Conservation (phyloP, 2,113 vertebrate species). For the Circaetus gallicus region DNA sequence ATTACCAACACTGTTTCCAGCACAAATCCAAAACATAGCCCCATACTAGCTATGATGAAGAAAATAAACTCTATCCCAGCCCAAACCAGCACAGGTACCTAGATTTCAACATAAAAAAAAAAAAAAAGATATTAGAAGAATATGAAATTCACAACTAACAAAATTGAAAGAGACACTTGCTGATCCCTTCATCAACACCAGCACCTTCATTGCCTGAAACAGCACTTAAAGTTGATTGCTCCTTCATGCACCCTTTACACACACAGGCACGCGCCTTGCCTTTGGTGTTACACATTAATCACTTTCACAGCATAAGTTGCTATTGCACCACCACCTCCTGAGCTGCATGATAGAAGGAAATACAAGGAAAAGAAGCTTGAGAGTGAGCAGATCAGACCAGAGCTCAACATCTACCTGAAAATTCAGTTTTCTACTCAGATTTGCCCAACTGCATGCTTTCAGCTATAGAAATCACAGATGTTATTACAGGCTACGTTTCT, state of each 20-base stretch:
- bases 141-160: background rate
- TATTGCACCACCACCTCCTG: background rate
- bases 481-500: background rate
- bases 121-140: background rate
- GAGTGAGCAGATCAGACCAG: background rate
- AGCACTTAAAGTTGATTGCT: background rate
- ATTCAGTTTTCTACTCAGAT: background rate
- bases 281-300: background rate
- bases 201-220: background rate
- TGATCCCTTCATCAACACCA: background rate
- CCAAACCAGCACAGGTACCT: no score
- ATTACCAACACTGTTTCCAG: no score
- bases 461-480: background rate
- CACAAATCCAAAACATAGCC: no score
- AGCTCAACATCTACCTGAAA: background rate
- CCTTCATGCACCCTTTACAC: background rate
- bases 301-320: background rate
- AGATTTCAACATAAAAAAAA: background rate
- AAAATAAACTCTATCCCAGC: no score
- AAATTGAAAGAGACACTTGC: background rate
- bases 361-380: background rate
- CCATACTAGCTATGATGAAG: no score
- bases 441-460: background rate
- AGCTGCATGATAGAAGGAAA: background rate
- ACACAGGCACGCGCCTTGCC: accelerated